Evolutionary conservation across 2,888 invertebrate species (phyloP).

Genomic region (Tupiocoris notatus): DNA sequence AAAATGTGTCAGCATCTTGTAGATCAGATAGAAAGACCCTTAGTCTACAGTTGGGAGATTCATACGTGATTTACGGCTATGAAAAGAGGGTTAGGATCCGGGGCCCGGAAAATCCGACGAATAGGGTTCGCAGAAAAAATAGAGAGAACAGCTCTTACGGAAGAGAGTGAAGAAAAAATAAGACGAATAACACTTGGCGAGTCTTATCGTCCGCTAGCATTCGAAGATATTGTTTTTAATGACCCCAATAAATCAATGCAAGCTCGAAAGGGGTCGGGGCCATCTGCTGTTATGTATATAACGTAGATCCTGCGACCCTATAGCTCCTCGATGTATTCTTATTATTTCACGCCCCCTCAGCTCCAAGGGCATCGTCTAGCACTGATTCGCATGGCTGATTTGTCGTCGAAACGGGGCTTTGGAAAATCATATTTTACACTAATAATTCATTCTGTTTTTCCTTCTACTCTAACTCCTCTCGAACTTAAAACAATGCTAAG

Average conservation of each 20-base stretch:
- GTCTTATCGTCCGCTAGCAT: constrained; percentile 24
- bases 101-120: neutral
- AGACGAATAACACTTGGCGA: constrained; percentile 26
- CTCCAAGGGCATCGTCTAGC: neutral
- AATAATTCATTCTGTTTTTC: constrained; percentile 2
- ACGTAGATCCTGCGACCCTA: neutral
- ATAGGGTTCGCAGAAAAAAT: neutral
- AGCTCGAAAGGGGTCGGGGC: neutral
- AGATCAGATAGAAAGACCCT: constrained; percentile 5
- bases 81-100: neutral
- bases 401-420: neutral
- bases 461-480: neutral
- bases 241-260: constrained; percentile 32
- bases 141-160: neutral
- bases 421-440: constrained; percentile 7
- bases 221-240: constrained; percentile 37
- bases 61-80: constrained; percentile 14
- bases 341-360: constrained; percentile 1
- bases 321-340: constrained; percentile 1
- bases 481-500: neutral
- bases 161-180: constrained; percentile 11
- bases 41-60: constrained; percentile 12
- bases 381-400: neutral
- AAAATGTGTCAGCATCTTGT: constrained; percentile 34
- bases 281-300: constrained; percentile 34